These are phyloP conservation scores for Sebastes elongatus DNA, from an alignment of 2,797 vertebrate genomes.

Conservation along the genomic window DNA sequence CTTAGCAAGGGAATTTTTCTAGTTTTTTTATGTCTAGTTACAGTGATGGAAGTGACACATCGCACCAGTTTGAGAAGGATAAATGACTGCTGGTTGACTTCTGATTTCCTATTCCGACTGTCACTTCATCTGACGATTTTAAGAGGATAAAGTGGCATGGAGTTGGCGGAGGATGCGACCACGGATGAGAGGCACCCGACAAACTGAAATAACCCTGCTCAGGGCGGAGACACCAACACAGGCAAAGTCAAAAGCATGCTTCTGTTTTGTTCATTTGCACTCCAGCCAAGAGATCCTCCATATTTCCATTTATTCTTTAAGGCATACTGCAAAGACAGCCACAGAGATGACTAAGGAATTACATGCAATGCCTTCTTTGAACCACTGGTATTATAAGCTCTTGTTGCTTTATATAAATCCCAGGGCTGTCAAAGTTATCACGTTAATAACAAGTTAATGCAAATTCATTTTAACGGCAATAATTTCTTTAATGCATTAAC, in stretches of 20 bases:
- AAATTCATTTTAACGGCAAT: too few species aligned
- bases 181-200: conserved; percentile 32
- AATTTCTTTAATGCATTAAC: too few species aligned
- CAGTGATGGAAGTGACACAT: conserved; percentile 36
- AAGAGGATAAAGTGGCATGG: conserved; percentile 43
- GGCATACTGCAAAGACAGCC: neutral
- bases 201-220: conserved; percentile 33
- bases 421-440: too few species aligned
- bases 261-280: conserved; percentile 14
- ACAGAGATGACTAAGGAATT: neutral
- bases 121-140: conserved; percentile 49
- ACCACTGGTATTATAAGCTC: neutral
- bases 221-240: neutral
- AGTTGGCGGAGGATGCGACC: conserved; percentile 35
- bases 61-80: conserved; percentile 30
- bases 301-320: conserved; percentile 4
- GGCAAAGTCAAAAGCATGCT: conserved; percentile 2
- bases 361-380: neutral
- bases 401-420: neutral
- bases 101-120: conserved; percentile 59
- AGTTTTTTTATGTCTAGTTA: conserved; percentile 17
- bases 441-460: too few species aligned
- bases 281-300: conserved; percentile 4
- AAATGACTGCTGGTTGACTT: conserved; percentile 54
- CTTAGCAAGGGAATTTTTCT: neutral